Evolutionary conservation across 2,113 vertebrate genomes (phyloP).

Genomic region (Lepus europaeus): DNA sequence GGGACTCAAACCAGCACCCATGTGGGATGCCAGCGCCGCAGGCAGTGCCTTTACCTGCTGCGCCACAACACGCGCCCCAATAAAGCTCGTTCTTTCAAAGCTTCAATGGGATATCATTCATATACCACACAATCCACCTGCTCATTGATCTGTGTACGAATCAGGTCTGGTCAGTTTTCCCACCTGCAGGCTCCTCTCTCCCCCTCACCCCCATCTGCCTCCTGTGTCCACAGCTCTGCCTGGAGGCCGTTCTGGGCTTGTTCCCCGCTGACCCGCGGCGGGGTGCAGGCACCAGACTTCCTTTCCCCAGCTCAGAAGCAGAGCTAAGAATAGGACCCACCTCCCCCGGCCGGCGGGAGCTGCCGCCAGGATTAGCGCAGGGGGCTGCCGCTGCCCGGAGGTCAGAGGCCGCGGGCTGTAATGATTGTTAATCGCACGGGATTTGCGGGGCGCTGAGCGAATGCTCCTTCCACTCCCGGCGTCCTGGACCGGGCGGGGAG

Average conservation of each 20-base stretch:
- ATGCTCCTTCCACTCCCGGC: background rate
- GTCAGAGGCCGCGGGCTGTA: slow-evolving; percentile 33
- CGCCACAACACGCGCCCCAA: no score
- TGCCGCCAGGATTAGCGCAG: slow-evolving; percentile 50
- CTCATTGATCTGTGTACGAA: no score
- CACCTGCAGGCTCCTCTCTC: accelerated
- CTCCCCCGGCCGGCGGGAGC: background rate
- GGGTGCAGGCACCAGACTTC: background rate
- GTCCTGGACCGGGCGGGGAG: background rate
- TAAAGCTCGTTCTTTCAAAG: no score
- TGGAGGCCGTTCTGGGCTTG: accelerated
- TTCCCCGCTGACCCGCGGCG: background rate
- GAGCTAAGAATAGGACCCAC: slow-evolving; percentile 61
- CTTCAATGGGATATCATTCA: background rate
- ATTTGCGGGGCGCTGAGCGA: slow-evolving; percentile 35
- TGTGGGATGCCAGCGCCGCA: no score
- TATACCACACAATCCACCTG: background rate
- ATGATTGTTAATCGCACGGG: slow-evolving; percentile 33
- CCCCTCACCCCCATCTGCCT: no score
- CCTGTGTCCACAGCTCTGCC: background rate
- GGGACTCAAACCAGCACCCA: no score
- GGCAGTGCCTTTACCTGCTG: no score
- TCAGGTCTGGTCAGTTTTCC: no score
- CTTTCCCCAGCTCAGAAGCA: background rate
- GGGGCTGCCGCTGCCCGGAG: background rate